phyloP scores from a whole-genome alignment of 2,113 vertebrate genomes.

The Anhinga rufa region DNA sequence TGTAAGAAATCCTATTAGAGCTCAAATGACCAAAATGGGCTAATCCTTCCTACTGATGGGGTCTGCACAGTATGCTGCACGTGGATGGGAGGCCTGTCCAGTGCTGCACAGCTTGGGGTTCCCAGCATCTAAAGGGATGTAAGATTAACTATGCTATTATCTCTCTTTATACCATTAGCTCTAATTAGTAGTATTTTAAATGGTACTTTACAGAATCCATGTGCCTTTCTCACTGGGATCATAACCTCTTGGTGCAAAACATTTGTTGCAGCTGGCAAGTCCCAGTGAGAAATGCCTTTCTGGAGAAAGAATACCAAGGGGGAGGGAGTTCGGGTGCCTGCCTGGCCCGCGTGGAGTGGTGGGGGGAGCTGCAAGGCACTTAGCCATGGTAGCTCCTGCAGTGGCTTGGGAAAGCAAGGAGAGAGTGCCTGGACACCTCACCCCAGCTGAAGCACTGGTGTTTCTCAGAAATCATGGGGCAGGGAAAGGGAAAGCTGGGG shows the following conservation, averaged over 20 bases:
- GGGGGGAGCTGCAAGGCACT: not conserved
- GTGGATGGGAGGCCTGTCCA: not conserved
- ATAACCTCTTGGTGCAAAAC: not conserved
- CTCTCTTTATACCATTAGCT: not conserved
- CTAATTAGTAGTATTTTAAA: not conserved
- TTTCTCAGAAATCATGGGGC: too few relatives aligned
- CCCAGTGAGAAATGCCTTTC: not conserved
- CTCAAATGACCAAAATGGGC: not conserved
- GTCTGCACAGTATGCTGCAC: not conserved
- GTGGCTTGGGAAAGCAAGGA: not conserved
- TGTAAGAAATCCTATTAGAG: not conserved
- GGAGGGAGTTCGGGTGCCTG: too few relatives aligned
- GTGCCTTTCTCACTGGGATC: not conserved
- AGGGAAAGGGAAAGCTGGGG: too few relatives aligned
- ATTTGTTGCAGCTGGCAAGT: not conserved
- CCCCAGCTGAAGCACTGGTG: not conserved
- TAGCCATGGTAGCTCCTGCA: not conserved
- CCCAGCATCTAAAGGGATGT: not conserved
- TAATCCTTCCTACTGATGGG: not conserved
- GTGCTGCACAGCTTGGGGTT: accelerated
- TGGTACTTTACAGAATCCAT: not conserved
- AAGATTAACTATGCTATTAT: not conserved
- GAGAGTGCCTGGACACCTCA: accelerated
- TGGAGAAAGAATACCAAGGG: not conserved
- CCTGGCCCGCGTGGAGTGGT: too few relatives aligned